Base-by-base conservation (phyloP, 2,888 invertebrate species). In the Antitype chi region DNA sequence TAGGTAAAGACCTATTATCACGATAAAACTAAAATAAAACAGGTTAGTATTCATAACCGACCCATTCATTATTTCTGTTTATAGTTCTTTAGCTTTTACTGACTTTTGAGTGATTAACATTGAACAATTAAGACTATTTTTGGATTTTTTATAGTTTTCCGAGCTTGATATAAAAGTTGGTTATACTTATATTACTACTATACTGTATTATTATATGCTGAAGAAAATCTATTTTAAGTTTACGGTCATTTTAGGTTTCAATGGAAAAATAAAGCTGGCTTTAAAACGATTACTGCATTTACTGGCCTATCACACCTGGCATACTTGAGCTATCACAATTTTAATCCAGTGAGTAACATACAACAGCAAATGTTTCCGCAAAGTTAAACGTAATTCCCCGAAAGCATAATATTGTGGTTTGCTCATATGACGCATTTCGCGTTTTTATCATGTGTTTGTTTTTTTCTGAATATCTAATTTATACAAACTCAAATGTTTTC, bases 51-150 rank as follows among this genome's bases (percentile, higher is more conserved):
- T 53, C 78, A 52, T 49, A 52, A 55, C 64, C 23, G 15, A 55
- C n/a, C 32, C 43, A 80, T 76, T 85, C 17, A 85, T 75, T 68
- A 71, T 53, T 69, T 66, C 59, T 80, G 67, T 74, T 59, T 80
- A 69, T 23, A 47, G 43, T 69, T 43, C 17, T 75, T 55, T 25
- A 25, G 25, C 15, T 73, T 80, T 79, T 74, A 79, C 67, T 60
- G 23, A 60, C 15, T 59, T 70, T 66, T 60, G 63, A 68, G 82
- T 64, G 53, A 69, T 82, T 60, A 76, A 81, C 38, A 69, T 79
- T 72, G 38, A 69, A 70, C 55, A 78, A 83, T 67, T 9, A 47
- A 79, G 25, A 66, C 23, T 64, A 63, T 69, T 47, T 80, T 81
- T 67, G 43, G 20, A 43, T 57, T 62, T 66, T 28, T 82, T 53